phyloP scores from a whole-genome alignment of 2,888 invertebrate species.

The Ochropleura plecta region DNA sequence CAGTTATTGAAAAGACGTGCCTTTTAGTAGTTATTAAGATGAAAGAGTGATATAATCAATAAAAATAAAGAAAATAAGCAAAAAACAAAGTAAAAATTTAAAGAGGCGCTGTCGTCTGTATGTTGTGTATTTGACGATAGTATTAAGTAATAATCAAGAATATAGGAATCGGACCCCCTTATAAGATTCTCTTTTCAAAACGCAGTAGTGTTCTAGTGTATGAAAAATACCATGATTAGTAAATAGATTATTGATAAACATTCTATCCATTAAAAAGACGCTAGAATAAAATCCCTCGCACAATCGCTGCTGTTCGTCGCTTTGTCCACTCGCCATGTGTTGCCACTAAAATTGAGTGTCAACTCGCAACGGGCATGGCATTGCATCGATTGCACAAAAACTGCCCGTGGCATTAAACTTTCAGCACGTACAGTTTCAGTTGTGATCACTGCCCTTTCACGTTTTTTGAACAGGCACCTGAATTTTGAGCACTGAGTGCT shows the following conservation, averaged over 20 bases:
- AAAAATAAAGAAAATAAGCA: too few species aligned
- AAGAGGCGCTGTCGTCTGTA: too few species aligned
- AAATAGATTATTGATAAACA: neutral
- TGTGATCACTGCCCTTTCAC: constrained; percentile 4
- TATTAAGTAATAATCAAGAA: too few species aligned
- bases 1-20: too few species aligned
- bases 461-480: neutral
- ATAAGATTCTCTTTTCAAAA: too few species aligned
- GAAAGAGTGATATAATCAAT: too few species aligned
- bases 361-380: constrained; percentile 11
- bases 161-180: neutral
- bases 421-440: constrained; percentile 12
- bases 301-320: constrained; percentile 7
- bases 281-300: neutral
- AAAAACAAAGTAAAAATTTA: too few species aligned
- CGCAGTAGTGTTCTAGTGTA: neutral
- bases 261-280: neutral
- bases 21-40: too few species aligned
- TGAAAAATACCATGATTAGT: neutral
- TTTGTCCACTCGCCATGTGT: constrained; percentile 31
- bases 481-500: neutral
- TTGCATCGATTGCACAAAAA: constrained; percentile 28
- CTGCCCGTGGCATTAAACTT: constrained; percentile 4
- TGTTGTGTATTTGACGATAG: too few species aligned
- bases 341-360: constrained; percentile 30